phyloP scores from a whole-genome alignment of 2,888 invertebrate genomes.

The Macaria notata region DNA sequence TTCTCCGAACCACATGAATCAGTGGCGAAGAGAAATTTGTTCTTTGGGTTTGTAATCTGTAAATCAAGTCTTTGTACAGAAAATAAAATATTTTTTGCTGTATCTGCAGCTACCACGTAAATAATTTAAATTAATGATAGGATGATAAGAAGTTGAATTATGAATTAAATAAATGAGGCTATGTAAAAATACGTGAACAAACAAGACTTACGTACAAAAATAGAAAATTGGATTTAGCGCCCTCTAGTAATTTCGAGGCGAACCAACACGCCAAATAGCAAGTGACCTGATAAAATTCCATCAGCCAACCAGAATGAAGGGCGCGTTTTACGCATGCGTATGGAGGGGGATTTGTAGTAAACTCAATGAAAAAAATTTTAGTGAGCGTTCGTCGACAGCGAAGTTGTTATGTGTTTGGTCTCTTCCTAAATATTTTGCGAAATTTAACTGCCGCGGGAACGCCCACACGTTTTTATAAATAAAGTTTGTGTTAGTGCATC shows the following conservation, averaged over 20 bases:
- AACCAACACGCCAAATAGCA: conserved; percentile 25
- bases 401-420: conserved; percentile 30
- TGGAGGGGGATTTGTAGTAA: conserved; percentile 63
- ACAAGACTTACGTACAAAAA: too few relatives aligned
- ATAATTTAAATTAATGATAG: too few relatives aligned
- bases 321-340: conserved; percentile 69
- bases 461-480: conserved; percentile 68
- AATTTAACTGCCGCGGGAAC: conserved; percentile 52
- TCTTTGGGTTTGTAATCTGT: too few relatives aligned
- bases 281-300: conserved; percentile 30
- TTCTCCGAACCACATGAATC: conserved; percentile 18
- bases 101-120: too few relatives aligned
- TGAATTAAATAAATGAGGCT: too few relatives aligned
- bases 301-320: conserved; percentile 51
- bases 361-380: conserved; percentile 54
- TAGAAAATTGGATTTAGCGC: conserved; percentile 10
- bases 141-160: too few relatives aligned
- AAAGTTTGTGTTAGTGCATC: conserved; percentile 65
- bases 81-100: too few relatives aligned
- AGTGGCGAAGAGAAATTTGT: background rate
- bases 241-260: conserved; percentile 31
- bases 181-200: too few relatives aligned
- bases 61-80: too few relatives aligned
- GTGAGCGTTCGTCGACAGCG: conserved; percentile 56
- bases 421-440: conserved; percentile 39